Evolutionary conservation across 2,113 vertebrate species (phyloP), one percentile per base, ranked within the genome.

Genomic region (Puntigrus tetrazona): DNA sequence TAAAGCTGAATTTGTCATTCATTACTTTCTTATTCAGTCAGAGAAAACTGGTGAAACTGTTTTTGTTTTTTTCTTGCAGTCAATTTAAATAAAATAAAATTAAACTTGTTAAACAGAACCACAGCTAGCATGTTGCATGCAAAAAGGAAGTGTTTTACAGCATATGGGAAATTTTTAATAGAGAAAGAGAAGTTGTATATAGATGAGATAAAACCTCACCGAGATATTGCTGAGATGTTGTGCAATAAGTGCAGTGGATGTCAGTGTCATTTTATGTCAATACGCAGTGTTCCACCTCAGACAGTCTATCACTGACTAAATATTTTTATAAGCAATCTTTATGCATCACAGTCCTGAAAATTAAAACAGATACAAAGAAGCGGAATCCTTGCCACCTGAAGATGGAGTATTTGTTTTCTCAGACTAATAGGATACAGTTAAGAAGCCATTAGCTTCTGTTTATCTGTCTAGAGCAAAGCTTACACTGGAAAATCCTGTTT

Each of bases 131-230:
- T 25, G 3, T 27, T 25, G 10, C 25, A 72, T 25, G 31, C n/a
- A 31, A 11, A 36, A 61, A n/a, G 52, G 76, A 78, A 78, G 52
- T 61, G 5, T 41, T 61, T 25, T 38, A 61, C 8, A 78, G 34
- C 45, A 38, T 0, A 4, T 55, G 9, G 11, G 29, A 1, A 7
- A 1, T 16, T 36, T 59, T 34, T 11, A 77, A 77, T 55, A 38
- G 75, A 77, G 29, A 77, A 59, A 78, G 13, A 78, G 75, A 78
- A 78, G 52, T 55, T n/a, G 7, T 34, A 45, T 78, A 38, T 78
- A 36, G 13, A 7, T 16, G 5, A 18, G 52, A 78, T 78, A 57
- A 77, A 47, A 77, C 50, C 18, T 47, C 45, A 47, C 50, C 18
- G 2, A 52, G 18, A 2, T 52, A 25, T 57, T 5, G 22, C 8